Evolutionary conservation across 2,113 vertebrate species (phyloP), one percentile per base, ranked within the genome.

Genomic region (Litocranius walleri): DNA sequence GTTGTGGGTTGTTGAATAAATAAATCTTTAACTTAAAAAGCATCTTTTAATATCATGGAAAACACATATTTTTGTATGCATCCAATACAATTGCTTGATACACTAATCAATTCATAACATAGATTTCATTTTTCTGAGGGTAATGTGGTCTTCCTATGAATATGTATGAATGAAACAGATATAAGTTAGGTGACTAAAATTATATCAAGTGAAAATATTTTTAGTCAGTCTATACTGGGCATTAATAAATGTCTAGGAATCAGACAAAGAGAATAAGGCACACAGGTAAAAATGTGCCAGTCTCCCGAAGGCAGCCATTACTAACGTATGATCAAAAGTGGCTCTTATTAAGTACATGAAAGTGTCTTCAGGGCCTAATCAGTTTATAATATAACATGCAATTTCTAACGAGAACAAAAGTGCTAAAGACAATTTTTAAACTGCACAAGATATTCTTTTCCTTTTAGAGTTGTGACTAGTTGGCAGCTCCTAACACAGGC

Each of bases 91-190:
- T 92, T 92, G 59, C 97, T 97, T 98, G 98, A 96, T 91, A 98
- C 71, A 88, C 92, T 98, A 98, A 95, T 98, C 98, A 98, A 97
- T 81, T 56, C 56, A 57, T 81, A 97, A 91, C 43, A 93, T 93
- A 95, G 95, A 59, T 78, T 97, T 52, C 52, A 95, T 52, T 90
- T 98, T 98, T 98, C 94, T 85, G 74, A 61, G 82, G 95, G 96
- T 98, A 98, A 97, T 89, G 25, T 97, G 94, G 96, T 94, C 98
- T 98, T 97, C 95, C 97, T 98, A 91, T 98, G 50, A 97, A 98
- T 98, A 98, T 97, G 80, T 61, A 97, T 98, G 90, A 95, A 83
- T 87, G n/a, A 56, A 94, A 88, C 23, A 95, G 64, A 97, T 94
- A 95, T 80, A 30, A 97, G 87, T 98, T 94, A 92, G 52, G n/a